Conservation (phyloP, 2,888 invertebrate genomes). For the Caenorhabditis zanzibari region DNA sequence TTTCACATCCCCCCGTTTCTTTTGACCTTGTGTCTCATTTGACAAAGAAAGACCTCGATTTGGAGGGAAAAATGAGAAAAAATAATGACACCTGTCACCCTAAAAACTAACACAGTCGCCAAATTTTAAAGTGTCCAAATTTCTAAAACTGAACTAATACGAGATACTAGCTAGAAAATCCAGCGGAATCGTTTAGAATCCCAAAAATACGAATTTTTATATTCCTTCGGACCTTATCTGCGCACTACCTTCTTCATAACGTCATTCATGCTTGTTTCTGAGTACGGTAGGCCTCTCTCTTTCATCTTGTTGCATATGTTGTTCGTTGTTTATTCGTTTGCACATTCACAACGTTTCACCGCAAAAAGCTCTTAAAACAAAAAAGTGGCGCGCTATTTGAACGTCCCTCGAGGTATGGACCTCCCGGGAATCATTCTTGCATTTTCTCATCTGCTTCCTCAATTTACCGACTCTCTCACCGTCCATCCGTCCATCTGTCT, state of each 20-base stretch:
- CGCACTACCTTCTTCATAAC: not conserved
- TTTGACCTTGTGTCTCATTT: slow-evolving; percentile 37
- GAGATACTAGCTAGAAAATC: too few species aligned
- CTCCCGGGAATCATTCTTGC: slow-evolving; percentile 44
- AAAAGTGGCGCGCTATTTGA: slow-evolving; percentile 22
- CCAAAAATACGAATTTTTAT: too few species aligned
- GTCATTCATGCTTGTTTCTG: not conserved
- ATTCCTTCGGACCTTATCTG: too few species aligned
- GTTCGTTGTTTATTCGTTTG: slow-evolving; percentile 9
- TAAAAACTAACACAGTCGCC: slow-evolving; percentile 12
- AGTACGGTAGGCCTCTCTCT: slow-evolving; percentile 10
- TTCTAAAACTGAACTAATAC: not conserved
- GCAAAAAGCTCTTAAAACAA: slow-evolving; percentile 9
- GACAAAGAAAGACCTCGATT: slow-evolving; percentile 42
- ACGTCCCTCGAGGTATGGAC: slow-evolving; percentile 35
- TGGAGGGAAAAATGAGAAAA: slow-evolving; percentile 27
- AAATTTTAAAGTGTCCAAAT: not conserved
- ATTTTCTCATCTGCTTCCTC: slow-evolving; percentile 24
- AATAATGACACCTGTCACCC: slow-evolving; percentile 50
- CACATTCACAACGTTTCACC: slow-evolving; percentile 7
- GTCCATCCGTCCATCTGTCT: slow-evolving; percentile 43
- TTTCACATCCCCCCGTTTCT: slow-evolving; percentile 23
- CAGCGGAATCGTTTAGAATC: too few species aligned
- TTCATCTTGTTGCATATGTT: not conserved
- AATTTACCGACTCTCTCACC: slow-evolving; percentile 34